Evolutionary conservation across 1,140 invertebrate species (phyloP).

Genomic region (Aplysia californica): DNA sequence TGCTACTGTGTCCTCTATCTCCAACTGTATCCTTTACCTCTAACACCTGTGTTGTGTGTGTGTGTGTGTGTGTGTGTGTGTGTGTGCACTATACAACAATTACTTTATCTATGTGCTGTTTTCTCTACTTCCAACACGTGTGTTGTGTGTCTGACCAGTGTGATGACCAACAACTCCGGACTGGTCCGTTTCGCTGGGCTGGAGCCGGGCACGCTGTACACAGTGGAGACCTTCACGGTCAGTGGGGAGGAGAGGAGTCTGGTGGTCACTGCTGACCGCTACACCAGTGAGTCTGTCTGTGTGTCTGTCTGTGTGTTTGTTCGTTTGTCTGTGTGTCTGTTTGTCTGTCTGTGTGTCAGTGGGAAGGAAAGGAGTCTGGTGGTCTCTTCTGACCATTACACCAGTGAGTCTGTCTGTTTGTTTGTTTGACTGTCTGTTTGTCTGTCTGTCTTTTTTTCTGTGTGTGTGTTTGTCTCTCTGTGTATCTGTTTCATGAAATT

Average conservation of each 20-base stretch:
- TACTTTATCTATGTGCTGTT: background rate
- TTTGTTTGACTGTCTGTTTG: too few relatives aligned
- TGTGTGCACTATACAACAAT: too few relatives aligned
- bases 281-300: slow-evolving; percentile 30
- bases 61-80: too few relatives aligned
- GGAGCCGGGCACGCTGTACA: slow-evolving; percentile 25
- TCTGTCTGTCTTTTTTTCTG: too few relatives aligned
- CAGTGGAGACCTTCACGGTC: slow-evolving; percentile 11
- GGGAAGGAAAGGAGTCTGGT: background rate
- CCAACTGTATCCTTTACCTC: too few relatives aligned
- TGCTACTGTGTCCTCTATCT: background rate
- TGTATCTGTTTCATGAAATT: too few relatives aligned
- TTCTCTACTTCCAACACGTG: background rate
- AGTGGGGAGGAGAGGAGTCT: slow-evolving; percentile 29
- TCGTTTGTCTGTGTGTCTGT: background rate
- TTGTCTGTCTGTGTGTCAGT: background rate
- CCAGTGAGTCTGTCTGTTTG: too few relatives aligned
- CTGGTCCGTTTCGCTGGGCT: slow-evolving; percentile 14
- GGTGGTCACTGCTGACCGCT: background rate
- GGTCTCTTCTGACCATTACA: background rate
- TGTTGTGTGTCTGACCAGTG: slow-evolving; percentile 1
- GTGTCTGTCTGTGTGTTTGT: too few relatives aligned
- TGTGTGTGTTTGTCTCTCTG: too few relatives aligned
- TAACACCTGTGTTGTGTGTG: too few relatives aligned
- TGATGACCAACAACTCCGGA: background rate